Percentiles rank a stretch among this genome's conserved stretches.
Conservation (phyloP, 2,888 invertebrate species). For the Synergus japonicus region DNA sequence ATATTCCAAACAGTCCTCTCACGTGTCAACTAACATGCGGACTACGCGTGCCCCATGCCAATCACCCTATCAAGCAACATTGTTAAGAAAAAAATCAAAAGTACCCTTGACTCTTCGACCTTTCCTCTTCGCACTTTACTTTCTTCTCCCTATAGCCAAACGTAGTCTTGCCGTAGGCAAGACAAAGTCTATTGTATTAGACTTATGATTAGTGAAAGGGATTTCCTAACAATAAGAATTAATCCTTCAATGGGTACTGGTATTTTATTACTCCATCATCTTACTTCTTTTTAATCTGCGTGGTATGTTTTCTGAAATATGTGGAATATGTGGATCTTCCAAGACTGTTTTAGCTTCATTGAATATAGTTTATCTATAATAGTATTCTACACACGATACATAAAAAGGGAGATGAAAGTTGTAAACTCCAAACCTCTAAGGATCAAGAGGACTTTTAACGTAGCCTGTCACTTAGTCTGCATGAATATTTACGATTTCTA, state of each 20-base stretch:
- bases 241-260: neutral
- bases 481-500: slow-evolving; percentile 62
- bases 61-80: slow-evolving; percentile 43
- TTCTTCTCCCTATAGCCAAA: neutral
- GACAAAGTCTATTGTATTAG: neutral
- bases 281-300: neutral
- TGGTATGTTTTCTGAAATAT: neutral
- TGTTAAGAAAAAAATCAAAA: slow-evolving; percentile 44
- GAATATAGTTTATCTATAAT: neutral
- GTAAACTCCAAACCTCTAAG: neutral
- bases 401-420: slow-evolving; percentile 1
- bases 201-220: slow-evolving; percentile 5
- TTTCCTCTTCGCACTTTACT: neutral
- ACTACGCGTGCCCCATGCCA: slow-evolving; percentile 59
- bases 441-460: slow-evolving; percentile 51
- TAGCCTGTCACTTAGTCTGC: slow-evolving; percentile 56
- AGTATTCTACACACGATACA: neutral
- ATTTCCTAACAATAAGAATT: neutral
- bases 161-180: neutral
- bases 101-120: slow-evolving; percentile 19
- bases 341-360: neutral
- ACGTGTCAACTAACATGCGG: slow-evolving; percentile 63
- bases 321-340: neutral
- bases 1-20: slow-evolving; percentile 55
- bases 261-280: neutral